phyloP scores from a whole-genome alignment of 2,888 invertebrate species.

The Macrophya annulata region DNA sequence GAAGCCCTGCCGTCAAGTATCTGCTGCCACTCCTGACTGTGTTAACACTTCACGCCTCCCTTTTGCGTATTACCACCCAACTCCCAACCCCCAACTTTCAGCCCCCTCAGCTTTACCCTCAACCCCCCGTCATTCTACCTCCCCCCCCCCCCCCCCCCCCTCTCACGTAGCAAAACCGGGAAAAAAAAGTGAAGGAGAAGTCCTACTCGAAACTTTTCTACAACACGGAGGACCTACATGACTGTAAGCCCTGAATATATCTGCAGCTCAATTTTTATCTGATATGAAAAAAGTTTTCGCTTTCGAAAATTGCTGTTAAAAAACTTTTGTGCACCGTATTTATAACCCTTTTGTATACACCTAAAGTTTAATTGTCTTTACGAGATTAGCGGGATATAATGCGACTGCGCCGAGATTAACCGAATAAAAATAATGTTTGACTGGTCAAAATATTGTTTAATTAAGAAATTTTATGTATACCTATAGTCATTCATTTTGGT shows the following conservation, averaged over 20 bases:
- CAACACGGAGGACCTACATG: constrained; percentile 9
- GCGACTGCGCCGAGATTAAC: too few species aligned
- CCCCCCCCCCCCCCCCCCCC: constrained; percentile 1
- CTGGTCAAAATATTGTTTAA: neutral
- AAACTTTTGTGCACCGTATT: neutral
- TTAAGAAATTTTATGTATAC: neutral
- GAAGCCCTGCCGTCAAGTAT: constrained; percentile 65
- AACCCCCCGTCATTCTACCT: neutral
- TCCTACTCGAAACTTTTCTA: constrained; percentile 48
- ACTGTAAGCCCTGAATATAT: constrained; percentile 8
- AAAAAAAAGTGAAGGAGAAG: constrained; percentile 37
- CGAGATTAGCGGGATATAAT: neutral
- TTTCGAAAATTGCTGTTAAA: neutral
- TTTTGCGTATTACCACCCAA: constrained; percentile 70
- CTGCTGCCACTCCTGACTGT: constrained; percentile 68
- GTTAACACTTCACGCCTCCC: constrained; percentile 74
- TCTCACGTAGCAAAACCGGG: neutral
- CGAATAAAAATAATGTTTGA: too few species aligned
- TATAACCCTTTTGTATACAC: neutral
- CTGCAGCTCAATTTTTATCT: constrained; percentile 5
- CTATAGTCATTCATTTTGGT: neutral
- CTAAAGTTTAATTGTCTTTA: neutral
- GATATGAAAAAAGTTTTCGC: constrained; percentile 11
- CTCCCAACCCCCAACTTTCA: constrained; percentile 33
- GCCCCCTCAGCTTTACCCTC: neutral